A percentile compares a stretch with the other conserved stretches of the same genome.
These are phyloP conservation scores for Nebria salina DNA, from an alignment of 2,888 invertebrate species.

Conservation along the genomic window DNA sequence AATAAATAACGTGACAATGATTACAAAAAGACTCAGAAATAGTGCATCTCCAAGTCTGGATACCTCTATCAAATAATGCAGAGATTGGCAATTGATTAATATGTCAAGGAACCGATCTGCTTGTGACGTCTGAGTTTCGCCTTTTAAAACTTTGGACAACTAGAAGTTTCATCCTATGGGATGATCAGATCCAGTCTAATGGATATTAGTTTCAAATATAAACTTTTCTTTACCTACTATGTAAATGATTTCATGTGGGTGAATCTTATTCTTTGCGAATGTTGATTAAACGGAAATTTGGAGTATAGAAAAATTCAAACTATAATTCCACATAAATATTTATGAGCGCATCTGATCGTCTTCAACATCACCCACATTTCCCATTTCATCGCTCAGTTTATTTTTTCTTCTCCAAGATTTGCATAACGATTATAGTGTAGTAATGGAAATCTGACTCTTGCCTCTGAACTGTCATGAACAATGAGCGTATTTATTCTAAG, in stretches of 20 bases:
- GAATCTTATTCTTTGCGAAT: background rate
- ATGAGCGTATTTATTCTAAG: slow-evolving; percentile 24
- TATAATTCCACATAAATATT: slow-evolving; percentile 38
- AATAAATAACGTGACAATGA: slow-evolving; percentile 7
- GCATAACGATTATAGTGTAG: slow-evolving; percentile 9
- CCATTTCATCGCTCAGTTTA: background rate
- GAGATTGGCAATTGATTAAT: slow-evolving; percentile 35
- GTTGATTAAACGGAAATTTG: slow-evolving; percentile 39
- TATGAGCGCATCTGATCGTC: slow-evolving; percentile 22
- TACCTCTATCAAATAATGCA: slow-evolving; percentile 30
- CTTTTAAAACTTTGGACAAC: slow-evolving; percentile 19
- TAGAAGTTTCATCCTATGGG: background rate
- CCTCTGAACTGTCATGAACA: background rate
- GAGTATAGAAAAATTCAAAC: slow-evolving; percentile 38
- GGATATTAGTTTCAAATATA: background rate
- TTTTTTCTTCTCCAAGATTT: slow-evolving; percentile 1
- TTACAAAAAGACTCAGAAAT: background rate
- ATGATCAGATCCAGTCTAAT: background rate
- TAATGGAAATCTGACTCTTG: background rate
- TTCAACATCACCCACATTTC: background rate
- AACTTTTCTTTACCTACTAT: background rate
- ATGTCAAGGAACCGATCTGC: slow-evolving; percentile 28
- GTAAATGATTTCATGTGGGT: background rate
- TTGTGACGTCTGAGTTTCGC: slow-evolving; percentile 27
- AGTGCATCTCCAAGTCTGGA: background rate